Conservation (phyloP, 2,797 vertebrate species). For the Propithecus deckenii region DNA sequence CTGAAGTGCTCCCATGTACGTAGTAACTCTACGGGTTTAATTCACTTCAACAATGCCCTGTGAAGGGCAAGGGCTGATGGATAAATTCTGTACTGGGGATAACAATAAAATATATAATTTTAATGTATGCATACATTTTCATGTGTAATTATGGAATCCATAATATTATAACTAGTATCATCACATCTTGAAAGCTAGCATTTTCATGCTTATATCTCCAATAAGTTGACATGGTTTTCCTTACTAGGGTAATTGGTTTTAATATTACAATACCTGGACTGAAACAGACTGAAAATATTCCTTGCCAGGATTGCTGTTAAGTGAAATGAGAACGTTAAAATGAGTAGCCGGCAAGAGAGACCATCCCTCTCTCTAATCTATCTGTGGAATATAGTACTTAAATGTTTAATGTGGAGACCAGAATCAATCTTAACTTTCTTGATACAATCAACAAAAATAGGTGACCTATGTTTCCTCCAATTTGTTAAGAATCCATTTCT, state of each 20-base stretch:
- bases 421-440: not conserved
- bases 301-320: not conserved
- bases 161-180: not conserved
- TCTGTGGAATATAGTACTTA: not conserved
- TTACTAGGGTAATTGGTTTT: not conserved
- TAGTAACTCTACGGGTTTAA: not conserved
- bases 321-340: not conserved
- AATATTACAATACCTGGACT: not conserved
- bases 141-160: not conserved
- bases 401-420: not conserved
- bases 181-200: not conserved
- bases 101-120: conserved; percentile 35
- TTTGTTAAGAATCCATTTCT: not conserved
- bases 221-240: not conserved
- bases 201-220: not conserved
- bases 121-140: not conserved
- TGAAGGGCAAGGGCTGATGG: not conserved
- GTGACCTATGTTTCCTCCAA: not conserved
- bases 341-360: not conserved
- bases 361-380: not conserved
- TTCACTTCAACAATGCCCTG: not conserved
- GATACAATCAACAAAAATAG: not conserved
- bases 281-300: conserved; percentile 23
- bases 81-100: not conserved
- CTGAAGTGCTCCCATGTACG: not conserved